Conservation (phyloP, 2,113 vertebrate genomes). For the Sander lucioperca region DNA sequence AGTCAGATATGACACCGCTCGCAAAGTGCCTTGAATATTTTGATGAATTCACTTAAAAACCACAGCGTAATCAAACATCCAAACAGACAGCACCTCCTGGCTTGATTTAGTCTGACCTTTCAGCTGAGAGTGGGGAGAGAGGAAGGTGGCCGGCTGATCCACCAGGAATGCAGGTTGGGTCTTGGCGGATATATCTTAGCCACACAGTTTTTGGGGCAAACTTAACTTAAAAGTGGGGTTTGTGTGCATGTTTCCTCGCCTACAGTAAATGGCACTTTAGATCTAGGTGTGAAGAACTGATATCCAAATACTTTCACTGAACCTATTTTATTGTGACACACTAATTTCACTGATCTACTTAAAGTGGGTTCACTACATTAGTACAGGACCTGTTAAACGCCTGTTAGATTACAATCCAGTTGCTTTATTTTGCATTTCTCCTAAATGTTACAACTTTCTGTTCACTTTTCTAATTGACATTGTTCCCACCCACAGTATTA, state of each 20-base stretch:
- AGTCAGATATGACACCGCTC: constrained; percentile 59
- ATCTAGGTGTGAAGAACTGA: not conserved
- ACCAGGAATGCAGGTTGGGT: constrained; percentile 58
- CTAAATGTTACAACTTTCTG: not conserved
- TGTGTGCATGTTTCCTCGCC: constrained; percentile 5
- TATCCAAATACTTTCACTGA: not conserved
- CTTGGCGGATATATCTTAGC: constrained; percentile 34
- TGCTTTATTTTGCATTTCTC: not conserved
- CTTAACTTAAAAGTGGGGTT: constrained; percentile 19
- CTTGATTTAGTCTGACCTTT: constrained; percentile 78
- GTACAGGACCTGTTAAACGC: not conserved
- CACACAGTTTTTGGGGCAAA: constrained; percentile 16
- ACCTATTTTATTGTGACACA: not conserved
- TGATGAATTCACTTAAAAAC: constrained; percentile 73
- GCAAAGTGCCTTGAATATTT: constrained; percentile 62
- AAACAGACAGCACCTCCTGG: constrained; percentile 26
- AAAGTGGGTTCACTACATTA: not conserved
- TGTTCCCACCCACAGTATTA: not conserved
- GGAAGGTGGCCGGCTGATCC: constrained; percentile 48
- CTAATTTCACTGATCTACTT: not conserved
- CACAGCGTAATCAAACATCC: constrained; percentile 62
- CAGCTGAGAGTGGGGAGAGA: constrained; percentile 25
- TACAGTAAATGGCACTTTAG: not conserved
- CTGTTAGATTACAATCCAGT: not conserved
- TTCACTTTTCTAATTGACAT: not conserved